These are phyloP conservation scores for Molossus alvarezi DNA, from an alignment of 2,797 vertebrate species.

Conservation along the genomic window DNA sequence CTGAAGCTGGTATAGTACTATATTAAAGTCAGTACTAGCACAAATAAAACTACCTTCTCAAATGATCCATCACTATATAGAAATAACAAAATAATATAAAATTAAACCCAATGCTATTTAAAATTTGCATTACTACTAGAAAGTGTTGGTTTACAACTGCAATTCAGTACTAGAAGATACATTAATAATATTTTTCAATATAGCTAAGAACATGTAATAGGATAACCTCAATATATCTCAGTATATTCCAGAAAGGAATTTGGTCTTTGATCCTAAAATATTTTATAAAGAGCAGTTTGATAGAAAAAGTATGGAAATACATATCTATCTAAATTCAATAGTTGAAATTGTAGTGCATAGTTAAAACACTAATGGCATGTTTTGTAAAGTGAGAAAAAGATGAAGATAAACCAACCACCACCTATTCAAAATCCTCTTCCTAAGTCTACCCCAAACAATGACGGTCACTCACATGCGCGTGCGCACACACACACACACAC, in stretches of 20 bases:
- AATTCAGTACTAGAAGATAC: background rate
- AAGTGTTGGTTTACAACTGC: background rate
- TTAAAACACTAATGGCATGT: background rate
- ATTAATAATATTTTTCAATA: constrained; percentile 31
- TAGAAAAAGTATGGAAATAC: background rate
- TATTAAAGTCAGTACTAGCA: background rate
- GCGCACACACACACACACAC: too few species aligned
- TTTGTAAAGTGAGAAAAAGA: constrained; percentile 2
- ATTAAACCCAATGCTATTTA: background rate
- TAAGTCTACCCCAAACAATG: background rate
- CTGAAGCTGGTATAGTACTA: too few species aligned
- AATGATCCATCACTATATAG: background rate
- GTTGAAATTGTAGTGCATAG: background rate
- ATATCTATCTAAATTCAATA: background rate
- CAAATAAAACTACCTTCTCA: background rate
- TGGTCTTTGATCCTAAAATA: background rate
- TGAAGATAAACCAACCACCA: background rate
- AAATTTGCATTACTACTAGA: background rate
- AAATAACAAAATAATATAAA: constrained; percentile 1
- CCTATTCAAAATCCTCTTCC: background rate
- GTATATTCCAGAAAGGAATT: background rate
- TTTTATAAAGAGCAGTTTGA: constrained; percentile 12
- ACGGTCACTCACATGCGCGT: background rate
- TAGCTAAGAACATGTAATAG: background rate
- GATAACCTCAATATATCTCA: background rate